Conservation (phyloP, 1,140 invertebrate genomes). For the Ceratina japonica region DNA sequence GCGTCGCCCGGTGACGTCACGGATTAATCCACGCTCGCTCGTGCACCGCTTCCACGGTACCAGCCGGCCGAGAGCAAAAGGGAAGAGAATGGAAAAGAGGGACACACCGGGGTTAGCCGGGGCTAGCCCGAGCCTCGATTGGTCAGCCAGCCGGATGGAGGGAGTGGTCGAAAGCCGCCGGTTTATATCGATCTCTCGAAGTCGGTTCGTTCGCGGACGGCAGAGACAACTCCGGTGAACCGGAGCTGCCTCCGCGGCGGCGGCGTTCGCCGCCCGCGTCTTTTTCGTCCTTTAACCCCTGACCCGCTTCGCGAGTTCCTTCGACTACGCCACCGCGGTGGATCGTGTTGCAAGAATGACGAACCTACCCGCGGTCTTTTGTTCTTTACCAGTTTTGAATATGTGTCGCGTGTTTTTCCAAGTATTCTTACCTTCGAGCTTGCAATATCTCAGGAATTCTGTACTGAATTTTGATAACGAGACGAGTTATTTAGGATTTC, state of each 20-base stretch:
- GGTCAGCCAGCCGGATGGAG: slow-evolving; percentile 73
- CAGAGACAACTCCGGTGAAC: slow-evolving; percentile 45
- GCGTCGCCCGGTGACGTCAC: slow-evolving; percentile 76
- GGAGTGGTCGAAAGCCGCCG: slow-evolving; percentile 74
- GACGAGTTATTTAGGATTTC: background rate
- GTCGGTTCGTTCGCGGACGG: slow-evolving; percentile 49
- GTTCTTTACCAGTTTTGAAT: background rate
- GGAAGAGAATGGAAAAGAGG: slow-evolving; percentile 67
- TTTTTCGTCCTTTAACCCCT: slow-evolving; percentile 40
- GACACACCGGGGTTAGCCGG: slow-evolving; percentile 67
- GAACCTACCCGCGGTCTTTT: background rate
- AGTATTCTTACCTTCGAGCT: background rate
- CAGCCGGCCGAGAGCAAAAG: slow-evolving; percentile 50
- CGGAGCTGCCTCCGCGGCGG: slow-evolving; percentile 40
- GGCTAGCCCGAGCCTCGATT: slow-evolving; percentile 76
- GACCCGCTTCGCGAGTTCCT: background rate
- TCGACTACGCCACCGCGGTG: background rate
- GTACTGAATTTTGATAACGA: background rate
- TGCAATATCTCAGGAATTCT: background rate
- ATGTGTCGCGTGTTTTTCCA: background rate
- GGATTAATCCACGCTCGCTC: slow-evolving; percentile 61
- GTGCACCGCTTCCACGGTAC: slow-evolving; percentile 33
- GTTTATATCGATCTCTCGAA: slow-evolving; percentile 76
- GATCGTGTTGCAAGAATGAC: background rate
- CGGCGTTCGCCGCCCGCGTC: slow-evolving; percentile 36